Percentiles rank a stretch among this genome's conserved stretches.
These are phyloP conservation scores for Nipponacmea schrenckii DNA, from an alignment of 2,888 invertebrate species.

Conservation along the genomic window DNA sequence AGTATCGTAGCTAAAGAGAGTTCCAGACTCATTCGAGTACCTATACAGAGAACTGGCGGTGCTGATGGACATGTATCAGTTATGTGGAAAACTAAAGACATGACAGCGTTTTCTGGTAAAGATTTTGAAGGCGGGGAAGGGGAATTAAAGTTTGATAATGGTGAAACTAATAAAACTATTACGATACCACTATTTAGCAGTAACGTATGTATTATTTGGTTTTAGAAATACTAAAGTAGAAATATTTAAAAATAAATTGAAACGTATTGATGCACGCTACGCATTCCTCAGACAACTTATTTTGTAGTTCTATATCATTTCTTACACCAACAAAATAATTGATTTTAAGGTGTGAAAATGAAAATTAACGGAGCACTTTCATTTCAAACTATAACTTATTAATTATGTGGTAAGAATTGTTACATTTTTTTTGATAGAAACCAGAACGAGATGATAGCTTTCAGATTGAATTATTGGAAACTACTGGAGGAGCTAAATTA, in stretches of 20 bases:
- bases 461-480: conserved; percentile 71
- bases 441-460: conserved; percentile 75
- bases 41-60: conserved; percentile 70
- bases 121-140: conserved; percentile 73
- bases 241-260: neutral
- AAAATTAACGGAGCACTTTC: too few species aligned
- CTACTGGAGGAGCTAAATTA: conserved; percentile 69
- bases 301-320: neutral
- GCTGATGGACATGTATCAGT: conserved; percentile 72
- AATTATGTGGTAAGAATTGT: too few species aligned
- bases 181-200: conserved; percentile 73
- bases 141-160: conserved; percentile 66
- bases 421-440: conserved; percentile 51
- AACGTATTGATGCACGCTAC: too few species aligned
- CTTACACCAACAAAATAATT: too few species aligned
- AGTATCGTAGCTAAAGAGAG: conserved; percentile 73
- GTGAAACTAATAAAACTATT: conserved; percentile 70
- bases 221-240: neutral
- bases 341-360: too few species aligned
- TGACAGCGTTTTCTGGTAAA: conserved; percentile 71
- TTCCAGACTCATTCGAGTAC: conserved; percentile 69
- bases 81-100: conserved; percentile 72
- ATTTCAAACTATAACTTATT: too few species aligned
- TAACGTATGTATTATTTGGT: conserved; percentile 59
- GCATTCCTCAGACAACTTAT: too few species aligned